Evolutionary conservation across 2,113 vertebrate genomes (phyloP).

Genomic region (Cebidichthys violaceus): DNA sequence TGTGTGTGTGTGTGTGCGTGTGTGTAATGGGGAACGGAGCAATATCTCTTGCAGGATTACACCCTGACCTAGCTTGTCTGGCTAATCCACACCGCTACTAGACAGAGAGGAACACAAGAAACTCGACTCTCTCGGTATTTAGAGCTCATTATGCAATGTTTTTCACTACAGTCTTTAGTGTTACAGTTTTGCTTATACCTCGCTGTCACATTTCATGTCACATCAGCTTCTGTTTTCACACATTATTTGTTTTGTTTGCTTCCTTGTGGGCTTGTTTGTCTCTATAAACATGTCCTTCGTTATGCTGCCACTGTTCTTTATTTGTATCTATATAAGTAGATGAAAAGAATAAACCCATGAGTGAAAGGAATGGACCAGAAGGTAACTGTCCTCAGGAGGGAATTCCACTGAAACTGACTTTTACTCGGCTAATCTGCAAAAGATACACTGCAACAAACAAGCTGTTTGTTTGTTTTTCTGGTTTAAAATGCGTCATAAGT

Average conservation of each 20-base stretch:
- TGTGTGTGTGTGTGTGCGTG: conserved; percentile 11
- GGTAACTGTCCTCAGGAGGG: conserved; percentile 29
- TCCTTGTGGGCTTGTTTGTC: conserved; percentile 32
- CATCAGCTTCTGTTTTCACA: neutral
- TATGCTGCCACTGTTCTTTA: conserved; percentile 34
- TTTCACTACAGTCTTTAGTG: neutral
- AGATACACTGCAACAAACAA: conserved; percentile 37
- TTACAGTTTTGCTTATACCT: neutral
- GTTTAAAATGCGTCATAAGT: conserved; percentile 43
- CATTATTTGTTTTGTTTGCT: neutral
- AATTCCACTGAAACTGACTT: conserved; percentile 40
- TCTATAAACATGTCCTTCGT: conserved; percentile 19
- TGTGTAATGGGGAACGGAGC: conserved; percentile 35
- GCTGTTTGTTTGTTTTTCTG: conserved; percentile 27
- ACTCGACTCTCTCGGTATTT: conserved; percentile 25
- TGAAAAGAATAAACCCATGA: neutral
- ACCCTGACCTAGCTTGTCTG: conserved; percentile 50
- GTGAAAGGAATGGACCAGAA: conserved; percentile 37
- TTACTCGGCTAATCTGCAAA: conserved; percentile 31
- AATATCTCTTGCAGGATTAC: conserved; percentile 46
- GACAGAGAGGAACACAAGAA: neutral
- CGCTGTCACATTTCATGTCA: conserved; percentile 4
- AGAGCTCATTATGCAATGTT: neutral
- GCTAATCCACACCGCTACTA: conserved; percentile 40
- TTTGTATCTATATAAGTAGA: conserved; percentile 24